Conservation (phyloP, 2,113 vertebrate species). For the Xyliphius kryptos region DNA sequence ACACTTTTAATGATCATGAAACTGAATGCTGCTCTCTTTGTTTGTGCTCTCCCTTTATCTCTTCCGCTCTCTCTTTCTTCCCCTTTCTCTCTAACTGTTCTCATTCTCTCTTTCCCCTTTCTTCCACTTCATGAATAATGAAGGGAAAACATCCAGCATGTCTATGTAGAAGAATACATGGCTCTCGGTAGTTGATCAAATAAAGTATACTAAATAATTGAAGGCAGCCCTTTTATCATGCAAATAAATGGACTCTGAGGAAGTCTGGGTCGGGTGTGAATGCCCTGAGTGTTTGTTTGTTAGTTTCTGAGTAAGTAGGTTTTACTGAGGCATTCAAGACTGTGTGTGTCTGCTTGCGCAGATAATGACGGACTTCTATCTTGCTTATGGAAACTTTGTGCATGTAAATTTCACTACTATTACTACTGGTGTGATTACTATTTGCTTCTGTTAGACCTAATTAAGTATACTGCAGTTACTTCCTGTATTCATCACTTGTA, state of each 20-base stretch:
- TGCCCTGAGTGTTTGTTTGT: constrained; percentile 42
- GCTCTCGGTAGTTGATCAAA: constrained; percentile 69
- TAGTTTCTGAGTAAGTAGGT: constrained; percentile 22
- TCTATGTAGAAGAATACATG: constrained; percentile 61
- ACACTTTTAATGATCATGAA: constrained; percentile 57
- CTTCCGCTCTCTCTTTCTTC: constrained; percentile 23
- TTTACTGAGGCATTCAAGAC: too few relatives aligned
- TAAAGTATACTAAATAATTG: constrained; percentile 70
- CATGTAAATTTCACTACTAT: too few relatives aligned
- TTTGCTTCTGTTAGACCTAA: too few relatives aligned
- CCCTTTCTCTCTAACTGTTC: constrained; percentile 28
- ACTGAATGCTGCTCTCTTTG: constrained; percentile 51
- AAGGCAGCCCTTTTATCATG: constrained; percentile 47
- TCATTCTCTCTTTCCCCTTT: too few relatives aligned
- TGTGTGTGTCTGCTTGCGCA: too few relatives aligned
- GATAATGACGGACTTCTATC: too few relatives aligned
- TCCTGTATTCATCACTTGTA: too few relatives aligned
- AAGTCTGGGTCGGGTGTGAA: constrained; percentile 36
- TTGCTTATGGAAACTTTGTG: too few relatives aligned
- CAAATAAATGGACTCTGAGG: constrained; percentile 1
- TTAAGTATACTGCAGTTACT: too few relatives aligned
- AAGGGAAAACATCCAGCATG: constrained; percentile 57
- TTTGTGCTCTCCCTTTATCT: constrained; percentile 22
- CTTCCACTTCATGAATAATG: neutral
- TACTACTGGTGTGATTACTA: too few relatives aligned